Base-by-base conservation (phyloP, 2,797 vertebrate genomes). In the Meriones psammophilus region DNA sequence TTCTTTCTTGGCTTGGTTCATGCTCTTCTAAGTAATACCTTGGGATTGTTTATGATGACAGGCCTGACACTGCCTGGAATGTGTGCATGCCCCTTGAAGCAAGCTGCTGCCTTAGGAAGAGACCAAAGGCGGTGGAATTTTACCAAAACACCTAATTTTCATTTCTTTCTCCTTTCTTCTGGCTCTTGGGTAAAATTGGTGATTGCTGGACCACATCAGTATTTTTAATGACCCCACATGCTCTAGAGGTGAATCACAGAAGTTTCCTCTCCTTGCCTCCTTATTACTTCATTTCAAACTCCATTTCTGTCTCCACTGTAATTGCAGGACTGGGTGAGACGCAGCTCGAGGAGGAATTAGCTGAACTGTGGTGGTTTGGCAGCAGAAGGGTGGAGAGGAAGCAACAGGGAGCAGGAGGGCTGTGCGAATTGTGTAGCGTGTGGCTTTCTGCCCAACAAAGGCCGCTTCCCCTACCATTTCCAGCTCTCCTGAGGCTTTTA, bases 351-450 rank as follows among this genome's bases (percentile, higher is more conserved):
- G 46, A 76, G 86, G 95, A 97, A 96, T 95, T 89, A 97, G 89
- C 91, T 92, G 74, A 93, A 95, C 91, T 71, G 58, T 96, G 97
- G 89, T 94, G 88, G 97, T 98, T 97, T 98, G 98, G 98, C 98
- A 98, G 78, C 89, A 71, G 96, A 92, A 94, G 36, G 90, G 1
- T 6, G 56, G 71, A 9, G 83, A 97, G 96, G 91, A 50, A 96
- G 89, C 97, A 95, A 89, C 91, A 94, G 60, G 92, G 96, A 93
- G 85, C 54, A 84, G 94, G 96, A 94, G 94, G 88, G 62, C 46
- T 94, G 94, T 94, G 77, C 83, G 79, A 86, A 97, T 68, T n/a
- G 6, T 74, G 84, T 46, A 94, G 93, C 33, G 58, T 80, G 69
- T 79, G 88, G 86, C 64, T 36, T 93, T 94, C 83, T 69, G 62